A percentile compares a stretch with the other conserved stretches of the same genome.
Evolutionary conservation across 2,888 invertebrate genomes (phyloP).

Genomic region (Alviniconcha strummeri): DNA sequence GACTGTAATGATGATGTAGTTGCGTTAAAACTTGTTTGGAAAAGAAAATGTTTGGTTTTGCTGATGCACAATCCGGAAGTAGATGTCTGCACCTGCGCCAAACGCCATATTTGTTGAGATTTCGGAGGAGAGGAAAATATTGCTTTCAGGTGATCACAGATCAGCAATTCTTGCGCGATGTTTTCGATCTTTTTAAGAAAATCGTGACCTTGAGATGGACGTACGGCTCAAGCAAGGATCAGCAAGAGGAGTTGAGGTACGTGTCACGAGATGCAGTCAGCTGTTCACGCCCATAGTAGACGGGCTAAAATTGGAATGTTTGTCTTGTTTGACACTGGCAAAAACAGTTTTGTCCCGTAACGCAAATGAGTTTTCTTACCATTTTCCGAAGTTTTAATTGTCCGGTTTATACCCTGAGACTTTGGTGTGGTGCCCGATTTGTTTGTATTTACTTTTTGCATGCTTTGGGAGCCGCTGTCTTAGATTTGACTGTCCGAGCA

Average conservation of each 20-base stretch:
- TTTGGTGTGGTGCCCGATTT: not conserved
- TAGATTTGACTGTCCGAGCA: not conserved
- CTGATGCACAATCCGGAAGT: conserved; percentile 22
- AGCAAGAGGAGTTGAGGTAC: conserved; percentile 26
- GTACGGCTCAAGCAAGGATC: conserved; percentile 16
- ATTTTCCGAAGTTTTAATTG: not conserved
- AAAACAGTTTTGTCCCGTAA: conserved; percentile 15
- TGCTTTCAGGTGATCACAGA: conserved; percentile 31
- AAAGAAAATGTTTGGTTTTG: too few species aligned
- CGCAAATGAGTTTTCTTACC: not conserved
- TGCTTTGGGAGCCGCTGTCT: not conserved
- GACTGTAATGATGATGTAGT: too few species aligned
- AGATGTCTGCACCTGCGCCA: conserved; percentile 31
- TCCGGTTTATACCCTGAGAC: not conserved
- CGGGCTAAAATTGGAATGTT: conserved; percentile 33
- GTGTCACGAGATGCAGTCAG: not conserved
- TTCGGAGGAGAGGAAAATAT: conserved; percentile 32
- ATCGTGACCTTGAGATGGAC: conserved; percentile 22
- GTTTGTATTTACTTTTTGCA: not conserved
- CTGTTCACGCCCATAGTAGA: conserved; percentile 29
- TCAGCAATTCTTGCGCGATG: conserved; percentile 21
- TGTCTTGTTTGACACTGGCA: conserved; percentile 29
- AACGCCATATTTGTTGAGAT: conserved; percentile 40
- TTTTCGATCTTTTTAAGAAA: conserved; percentile 19
- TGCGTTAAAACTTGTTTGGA: too few species aligned